A percentile compares a stretch with the other conserved stretches of the same genome.
Conservation (phyloP, 2,113 vertebrate genomes). For the Eurypyga helias region DNA sequence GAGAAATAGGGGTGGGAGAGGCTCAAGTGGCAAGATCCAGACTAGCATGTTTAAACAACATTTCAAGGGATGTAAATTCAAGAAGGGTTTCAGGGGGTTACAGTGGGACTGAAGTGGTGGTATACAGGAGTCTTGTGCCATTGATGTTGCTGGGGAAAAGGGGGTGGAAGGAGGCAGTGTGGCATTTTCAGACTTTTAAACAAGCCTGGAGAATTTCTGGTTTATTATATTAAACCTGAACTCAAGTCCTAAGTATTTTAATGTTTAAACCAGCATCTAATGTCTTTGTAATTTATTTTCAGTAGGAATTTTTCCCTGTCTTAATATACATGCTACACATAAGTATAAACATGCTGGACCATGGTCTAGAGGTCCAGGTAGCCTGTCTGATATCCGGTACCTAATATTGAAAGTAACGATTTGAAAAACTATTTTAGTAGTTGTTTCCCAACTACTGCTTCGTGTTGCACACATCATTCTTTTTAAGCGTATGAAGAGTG, state of each 20-base stretch:
- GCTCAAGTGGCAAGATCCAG: neutral
- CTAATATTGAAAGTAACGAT: neutral
- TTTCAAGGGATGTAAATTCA: neutral
- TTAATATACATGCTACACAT: neutral
- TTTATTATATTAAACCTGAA: neutral
- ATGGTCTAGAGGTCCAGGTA: neutral
- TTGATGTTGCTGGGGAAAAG: neutral
- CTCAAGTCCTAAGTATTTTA: neutral
- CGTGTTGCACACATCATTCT: neutral
- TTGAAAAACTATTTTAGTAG: neutral
- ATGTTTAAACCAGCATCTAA: neutral
- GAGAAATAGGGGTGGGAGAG: neutral
- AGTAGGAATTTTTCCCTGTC: accelerated
- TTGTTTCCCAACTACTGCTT: neutral
- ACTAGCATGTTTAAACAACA: neutral
- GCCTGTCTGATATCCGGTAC: neutral
- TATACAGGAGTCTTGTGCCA: neutral
- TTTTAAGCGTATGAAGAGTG: neutral
- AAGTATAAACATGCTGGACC: accelerated
- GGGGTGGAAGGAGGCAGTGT: neutral
- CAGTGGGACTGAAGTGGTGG: accelerated
- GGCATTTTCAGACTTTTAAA: neutral
- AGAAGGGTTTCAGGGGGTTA: neutral
- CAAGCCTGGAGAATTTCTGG: neutral
- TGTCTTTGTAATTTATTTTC: neutral